These are phyloP conservation scores for Sphenodon punctatus DNA, from an alignment of 2,797 vertebrate genomes.

Conservation along the genomic window DNA sequence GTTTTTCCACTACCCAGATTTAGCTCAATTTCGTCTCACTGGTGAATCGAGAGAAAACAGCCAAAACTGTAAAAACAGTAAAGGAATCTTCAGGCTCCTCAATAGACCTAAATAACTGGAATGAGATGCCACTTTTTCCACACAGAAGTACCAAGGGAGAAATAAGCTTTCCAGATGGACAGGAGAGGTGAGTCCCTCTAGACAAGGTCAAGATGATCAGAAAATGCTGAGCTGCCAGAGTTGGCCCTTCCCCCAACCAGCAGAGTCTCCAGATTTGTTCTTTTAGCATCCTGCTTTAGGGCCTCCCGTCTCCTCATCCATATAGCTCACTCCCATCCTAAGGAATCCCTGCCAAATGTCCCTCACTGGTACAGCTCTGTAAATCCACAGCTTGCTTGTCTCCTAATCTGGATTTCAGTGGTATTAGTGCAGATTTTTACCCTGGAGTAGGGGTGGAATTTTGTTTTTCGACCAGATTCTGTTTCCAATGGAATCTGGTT, in stretches of 20 bases:
- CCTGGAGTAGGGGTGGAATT: neutral
- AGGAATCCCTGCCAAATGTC: neutral
- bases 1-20: neutral
- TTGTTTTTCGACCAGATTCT: too few relatives aligned
- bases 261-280: neutral
- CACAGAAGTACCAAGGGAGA: neutral
- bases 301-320: neutral
- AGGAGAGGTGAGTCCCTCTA: neutral
- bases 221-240: neutral
- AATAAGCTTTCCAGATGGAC: neutral
- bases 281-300: neutral
- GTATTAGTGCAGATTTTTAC: accelerated
- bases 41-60: conserved; percentile 32
- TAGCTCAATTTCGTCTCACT: neutral
- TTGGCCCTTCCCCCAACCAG: accelerated
- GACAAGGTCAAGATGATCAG: neutral
- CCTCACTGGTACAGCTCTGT: neutral
- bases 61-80: conserved; percentile 28
- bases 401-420: too few relatives aligned
- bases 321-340: neutral
- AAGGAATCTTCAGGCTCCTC: neutral
- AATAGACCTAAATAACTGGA: conserved; percentile 6
- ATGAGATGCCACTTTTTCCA: conserved; percentile 35
- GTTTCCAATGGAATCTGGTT: too few relatives aligned
- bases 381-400: too few relatives aligned